Evolutionary conservation across 1,140 invertebrate species (phyloP).

Genomic region (Eubasilissa regina): DNA sequence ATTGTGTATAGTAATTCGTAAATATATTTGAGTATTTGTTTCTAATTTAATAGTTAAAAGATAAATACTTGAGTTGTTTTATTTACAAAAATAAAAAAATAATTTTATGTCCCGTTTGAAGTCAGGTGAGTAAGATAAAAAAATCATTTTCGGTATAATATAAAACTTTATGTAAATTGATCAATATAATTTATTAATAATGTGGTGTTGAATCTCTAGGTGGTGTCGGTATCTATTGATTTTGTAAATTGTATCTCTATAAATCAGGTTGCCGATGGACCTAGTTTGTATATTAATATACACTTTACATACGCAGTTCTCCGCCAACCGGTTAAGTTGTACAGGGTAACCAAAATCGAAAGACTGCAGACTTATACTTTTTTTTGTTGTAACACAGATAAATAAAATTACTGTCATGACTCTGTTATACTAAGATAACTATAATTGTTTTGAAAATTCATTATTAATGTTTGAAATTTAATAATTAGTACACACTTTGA

Average conservation of each 20-base stretch:
- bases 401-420: too few relatives aligned
- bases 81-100: too few relatives aligned
- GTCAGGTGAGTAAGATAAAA: neutral
- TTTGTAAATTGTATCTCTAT: slow-evolving; percentile 1
- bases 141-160: neutral
- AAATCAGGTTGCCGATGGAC: slow-evolving; percentile 13
- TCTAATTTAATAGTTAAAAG: too few relatives aligned
- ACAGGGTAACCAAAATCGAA: neutral
- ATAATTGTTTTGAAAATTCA: too few relatives aligned
- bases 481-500: too few relatives aligned
- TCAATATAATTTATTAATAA: neutral
- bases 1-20: too few relatives aligned
- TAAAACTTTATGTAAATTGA: slow-evolving; percentile 1
- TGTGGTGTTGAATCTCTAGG: neutral
- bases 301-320: slow-evolving; percentile 12
- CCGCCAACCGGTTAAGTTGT: neutral
- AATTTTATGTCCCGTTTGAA: too few relatives aligned
- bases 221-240: neutral
- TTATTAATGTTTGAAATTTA: too few relatives aligned
- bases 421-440: too few relatives aligned
- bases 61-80: too few relatives aligned
- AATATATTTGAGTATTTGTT: too few relatives aligned
- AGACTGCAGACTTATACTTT: neutral
- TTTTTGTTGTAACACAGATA: too few relatives aligned
- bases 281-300: slow-evolving; percentile 4